A percentile compares a stretch with the other conserved stretches of the same genome.
phyloP scores from a whole-genome alignment of 2,888 invertebrate genomes.

The Philonicus albiceps region DNA sequence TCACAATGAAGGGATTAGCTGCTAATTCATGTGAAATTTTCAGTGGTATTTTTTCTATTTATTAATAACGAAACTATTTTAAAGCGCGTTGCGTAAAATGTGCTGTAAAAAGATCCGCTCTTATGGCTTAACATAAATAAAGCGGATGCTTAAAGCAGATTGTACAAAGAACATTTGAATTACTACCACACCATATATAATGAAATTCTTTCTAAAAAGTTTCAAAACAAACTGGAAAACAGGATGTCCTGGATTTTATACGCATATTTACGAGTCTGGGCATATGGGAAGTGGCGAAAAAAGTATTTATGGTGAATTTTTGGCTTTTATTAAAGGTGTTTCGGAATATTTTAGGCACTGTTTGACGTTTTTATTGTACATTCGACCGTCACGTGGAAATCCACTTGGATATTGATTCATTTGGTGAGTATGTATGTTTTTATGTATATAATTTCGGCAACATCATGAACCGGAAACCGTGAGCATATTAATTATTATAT shows the following conservation, averaged over 20 bases:
- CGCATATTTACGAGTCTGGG: not conserved
- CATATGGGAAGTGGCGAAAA: not conserved
- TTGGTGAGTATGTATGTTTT: not conserved
- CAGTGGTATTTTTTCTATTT: not conserved
- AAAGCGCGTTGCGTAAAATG: not conserved
- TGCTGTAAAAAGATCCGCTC: not conserved
- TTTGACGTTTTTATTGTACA: too few species aligned
- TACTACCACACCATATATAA: too few species aligned
- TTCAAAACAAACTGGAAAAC: not conserved
- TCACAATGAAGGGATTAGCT: not conserved
- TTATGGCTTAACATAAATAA: not conserved
- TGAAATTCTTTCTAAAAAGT: not conserved
- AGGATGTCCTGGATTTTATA: not conserved
- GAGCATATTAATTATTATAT: not conserved
- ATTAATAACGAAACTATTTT: not conserved
- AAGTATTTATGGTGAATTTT: not conserved
- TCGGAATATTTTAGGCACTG: not conserved
- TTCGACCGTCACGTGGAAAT: not conserved
- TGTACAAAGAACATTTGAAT: not conserved
- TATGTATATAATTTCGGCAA: not conserved
- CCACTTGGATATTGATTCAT: not conserved
- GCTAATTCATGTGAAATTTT: not conserved
- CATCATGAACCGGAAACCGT: not conserved
- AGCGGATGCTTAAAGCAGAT: not conserved
- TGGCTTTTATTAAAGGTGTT: not conserved